These are phyloP conservation scores for Drosophila meridionalis DNA, from an alignment of 2,888 invertebrate genomes.

Conservation along the genomic window DNA sequence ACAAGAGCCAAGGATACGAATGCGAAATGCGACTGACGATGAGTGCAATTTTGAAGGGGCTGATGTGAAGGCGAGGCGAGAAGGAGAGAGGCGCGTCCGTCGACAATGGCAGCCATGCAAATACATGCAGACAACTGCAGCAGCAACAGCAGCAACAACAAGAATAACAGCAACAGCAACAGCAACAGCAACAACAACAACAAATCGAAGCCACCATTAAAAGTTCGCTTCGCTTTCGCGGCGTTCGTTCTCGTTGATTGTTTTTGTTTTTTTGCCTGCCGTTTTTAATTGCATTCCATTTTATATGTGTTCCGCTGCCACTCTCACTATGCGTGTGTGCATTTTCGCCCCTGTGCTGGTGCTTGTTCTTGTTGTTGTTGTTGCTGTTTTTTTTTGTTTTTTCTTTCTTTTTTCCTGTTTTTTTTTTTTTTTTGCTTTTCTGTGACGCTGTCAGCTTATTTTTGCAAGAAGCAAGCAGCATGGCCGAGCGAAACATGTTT, in stretches of 20 bases:
- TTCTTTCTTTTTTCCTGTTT: background rate
- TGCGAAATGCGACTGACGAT: slow-evolving; percentile 49
- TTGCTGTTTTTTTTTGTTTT: slow-evolving; percentile 2
- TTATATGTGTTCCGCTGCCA: slow-evolving; percentile 53
- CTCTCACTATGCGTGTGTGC: slow-evolving; percentile 25
- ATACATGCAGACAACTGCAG: slow-evolving; percentile 64
- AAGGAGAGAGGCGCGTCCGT: background rate
- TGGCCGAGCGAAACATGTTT: slow-evolving; percentile 62
- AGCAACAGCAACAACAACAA: slow-evolving; percentile 38
- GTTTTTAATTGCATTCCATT: slow-evolving; percentile 80
- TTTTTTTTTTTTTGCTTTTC: slow-evolving; percentile 25
- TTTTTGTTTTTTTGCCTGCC: slow-evolving; percentile 75
- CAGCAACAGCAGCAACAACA: slow-evolving; percentile 18
- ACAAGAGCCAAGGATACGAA: slow-evolving; percentile 48
- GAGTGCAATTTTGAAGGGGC: slow-evolving; percentile 53
- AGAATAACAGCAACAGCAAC: slow-evolving; percentile 1
- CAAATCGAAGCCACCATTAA: slow-evolving; percentile 81
- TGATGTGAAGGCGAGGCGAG: slow-evolving; percentile 1
- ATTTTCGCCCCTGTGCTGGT: slow-evolving; percentile 53
- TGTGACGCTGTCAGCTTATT: slow-evolving; percentile 45
- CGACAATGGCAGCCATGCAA: slow-evolving; percentile 73
- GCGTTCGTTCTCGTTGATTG: slow-evolving; percentile 28
- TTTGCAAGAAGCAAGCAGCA: slow-evolving; percentile 55
- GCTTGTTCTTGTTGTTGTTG: slow-evolving; percentile 19
- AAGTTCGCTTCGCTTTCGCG: slow-evolving; percentile 50